phyloP scores from a whole-genome alignment of 35 echinoderm and acorn worm species.

The Heliocidaris erythrogramma region DNA sequence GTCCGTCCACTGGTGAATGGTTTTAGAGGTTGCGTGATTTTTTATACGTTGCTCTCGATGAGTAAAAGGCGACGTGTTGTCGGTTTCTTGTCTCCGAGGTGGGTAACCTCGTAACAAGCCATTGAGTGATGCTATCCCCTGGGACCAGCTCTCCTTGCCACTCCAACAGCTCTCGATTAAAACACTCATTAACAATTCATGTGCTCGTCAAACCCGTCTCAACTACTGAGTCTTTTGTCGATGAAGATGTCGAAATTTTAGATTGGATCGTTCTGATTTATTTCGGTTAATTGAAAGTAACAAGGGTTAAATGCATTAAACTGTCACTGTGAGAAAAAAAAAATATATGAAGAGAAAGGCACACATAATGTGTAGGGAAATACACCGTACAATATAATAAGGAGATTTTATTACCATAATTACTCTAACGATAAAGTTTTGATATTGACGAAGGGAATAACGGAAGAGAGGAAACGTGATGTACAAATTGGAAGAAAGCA shows the following conservation, averaged over 20 bases:
- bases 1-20: neutral
- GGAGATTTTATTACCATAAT: too few relatives aligned
- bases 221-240: neutral
- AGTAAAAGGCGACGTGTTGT: neutral
- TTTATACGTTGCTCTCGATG: neutral
- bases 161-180: neutral
- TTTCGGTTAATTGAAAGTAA: neutral
- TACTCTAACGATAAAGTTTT: too few relatives aligned
- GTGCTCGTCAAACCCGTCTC: neutral
- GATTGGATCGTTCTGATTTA: neutral
- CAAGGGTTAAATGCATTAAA: neutral
- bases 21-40: neutral
- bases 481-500: too few relatives aligned
- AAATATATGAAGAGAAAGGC: too few relatives aligned
- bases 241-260: neutral
- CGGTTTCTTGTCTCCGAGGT: neutral
- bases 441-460: too few relatives aligned
- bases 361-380: too few relatives aligned
- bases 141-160: neutral
- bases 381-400: too few relatives aligned
- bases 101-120: neutral
- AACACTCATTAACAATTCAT: neutral
- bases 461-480: too few relatives aligned
- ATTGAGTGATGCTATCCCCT: neutral
- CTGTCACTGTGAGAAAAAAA: neutral